Evolutionary conservation across 2,797 vertebrate genomes (phyloP), one percentile per base, ranked within the genome.

Genomic region (Sebastolobus altivelis): DNA sequence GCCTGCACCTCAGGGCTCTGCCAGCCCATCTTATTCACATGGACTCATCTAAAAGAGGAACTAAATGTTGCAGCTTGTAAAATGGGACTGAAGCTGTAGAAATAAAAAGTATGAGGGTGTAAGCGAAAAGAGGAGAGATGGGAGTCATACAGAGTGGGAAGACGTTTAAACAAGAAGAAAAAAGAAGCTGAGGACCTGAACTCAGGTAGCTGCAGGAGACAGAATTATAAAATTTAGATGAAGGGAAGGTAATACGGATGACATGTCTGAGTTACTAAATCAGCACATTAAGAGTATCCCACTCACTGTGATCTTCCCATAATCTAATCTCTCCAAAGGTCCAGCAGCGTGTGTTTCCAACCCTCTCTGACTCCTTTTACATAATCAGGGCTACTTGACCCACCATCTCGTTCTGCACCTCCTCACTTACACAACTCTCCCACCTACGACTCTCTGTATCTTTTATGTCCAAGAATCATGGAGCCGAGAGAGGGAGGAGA

Each of bases 351-450:
- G 87, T 87, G 86, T 85, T 91, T 81, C 73, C 82, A 90, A 62
- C 75, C 63, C 79, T 86, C 80, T 81, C 61, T 78, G 71, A 78
- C 83, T 88, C 80, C 77, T 92, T 93, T 93, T 94, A 94, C 89
- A 94, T 94, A 93, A 94, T 92, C 89, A 85, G 75, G 78, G 63
- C 75, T 86, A 88, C 88, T 93, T 93, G 91, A 94, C 87, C 93
- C 52, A 58, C 68, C 89, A 87, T 91, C 87, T 85, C 75, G 81
- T 84, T 81, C 81, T 83, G 91, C 77, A 87, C 93, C 93, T 92
- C 93, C 82, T 93, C 93, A 88, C 91, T 92, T 94, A 93, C 91
- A 94, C 93, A 94, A 93, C 90, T 81, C 92, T 93, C 83, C 94
- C 91, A 90, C 92, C 91, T 92, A 93, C 94, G 72, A 90, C 88